Evolutionary conservation across 2,888 invertebrate species (phyloP).

Genomic region (Drosophila trichaetosa): DNA sequence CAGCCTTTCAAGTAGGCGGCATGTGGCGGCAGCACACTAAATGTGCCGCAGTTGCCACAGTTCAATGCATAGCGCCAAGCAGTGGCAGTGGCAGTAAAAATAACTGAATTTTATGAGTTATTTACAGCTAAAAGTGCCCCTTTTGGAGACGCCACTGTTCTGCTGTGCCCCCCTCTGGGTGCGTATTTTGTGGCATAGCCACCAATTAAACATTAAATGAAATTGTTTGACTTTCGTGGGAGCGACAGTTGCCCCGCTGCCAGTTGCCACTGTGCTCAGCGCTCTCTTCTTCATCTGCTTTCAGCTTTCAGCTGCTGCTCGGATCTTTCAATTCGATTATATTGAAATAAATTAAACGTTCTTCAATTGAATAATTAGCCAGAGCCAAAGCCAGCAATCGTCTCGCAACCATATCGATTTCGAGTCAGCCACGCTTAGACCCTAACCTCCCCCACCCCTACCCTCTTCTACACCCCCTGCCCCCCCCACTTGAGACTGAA

Average conservation of each 20-base stretch:
- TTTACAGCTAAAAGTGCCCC: background rate
- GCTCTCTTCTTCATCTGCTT: conserved; percentile 22
- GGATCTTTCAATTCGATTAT: conserved; percentile 84
- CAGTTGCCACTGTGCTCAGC: conserved; percentile 7
- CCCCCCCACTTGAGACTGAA: conserved; percentile 25
- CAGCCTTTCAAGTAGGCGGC: conserved; percentile 45
- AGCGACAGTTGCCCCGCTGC: conserved; percentile 56
- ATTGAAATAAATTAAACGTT: conserved; percentile 81
- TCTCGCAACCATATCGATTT: conserved; percentile 46
- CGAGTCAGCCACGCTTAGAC: conserved; percentile 42
- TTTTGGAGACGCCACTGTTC: conserved; percentile 25
- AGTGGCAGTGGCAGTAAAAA: conserved; percentile 19
- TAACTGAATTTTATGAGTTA: background rate
- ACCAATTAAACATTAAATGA: conserved; percentile 73
- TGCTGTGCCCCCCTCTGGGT: conserved; percentile 12
- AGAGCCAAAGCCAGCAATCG: background rate
- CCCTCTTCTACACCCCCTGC: background rate
- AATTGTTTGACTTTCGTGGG: conserved; percentile 81
- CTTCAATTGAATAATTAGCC: conserved; percentile 81
- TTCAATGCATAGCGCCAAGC: conserved; percentile 33
- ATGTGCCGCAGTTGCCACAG: conserved; percentile 12
- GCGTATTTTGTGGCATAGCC: conserved; percentile 19
- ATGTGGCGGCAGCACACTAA: background rate
- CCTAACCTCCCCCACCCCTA: background rate
- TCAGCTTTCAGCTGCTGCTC: conserved; percentile 42